Base-by-base conservation (phyloP, 1,140 invertebrate genomes). In the Diachasmimorpha longicaudata region DNA sequence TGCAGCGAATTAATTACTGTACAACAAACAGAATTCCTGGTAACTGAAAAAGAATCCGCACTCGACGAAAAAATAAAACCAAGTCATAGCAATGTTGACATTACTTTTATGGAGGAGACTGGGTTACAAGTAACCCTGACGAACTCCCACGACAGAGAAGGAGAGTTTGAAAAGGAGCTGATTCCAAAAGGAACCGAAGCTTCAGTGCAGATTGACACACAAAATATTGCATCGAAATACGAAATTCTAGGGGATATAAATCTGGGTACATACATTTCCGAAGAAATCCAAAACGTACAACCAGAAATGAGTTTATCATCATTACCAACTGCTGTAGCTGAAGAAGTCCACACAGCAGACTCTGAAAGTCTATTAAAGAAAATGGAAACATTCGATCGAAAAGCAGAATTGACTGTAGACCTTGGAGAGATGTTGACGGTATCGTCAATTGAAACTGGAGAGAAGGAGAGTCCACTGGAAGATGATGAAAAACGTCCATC, bases 21-120 rank as follows among this genome's bases (percentile, higher is more conserved):
- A 1, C 81, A 88, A 79, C 88, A 91, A 82, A 85, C 82, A 13
- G 81, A 90, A 84, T 81, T 89, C 67, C 86, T 85, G 1, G 42
- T 82, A 55, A 90, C 88, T 10, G 91, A 92, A 82, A 91, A 89
- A 80, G 91, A 92, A 87, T 86, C 84, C 37, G 78, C 81, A 67
- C 85, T 91, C 55, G 48, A 66, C 16, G 79, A 80, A 52, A 84
- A 89, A 66, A 74, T 89, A 2, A 89, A 88, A 85, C 90, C 91
- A 19, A 88, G 91, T 44, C 74, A 70, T 16, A 90, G 92, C 79
- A 82, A 81, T 44, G 86, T 88, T 9, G 81, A 82, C 67, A 75
- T 91, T 46, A 78, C 73, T 10, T 91, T 91, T 79, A 84, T 88
- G 78, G 89, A 90, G 84, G 86, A 85, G 66, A 82, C 90, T 84